Percentiles rank a stretch among this genome's conserved stretches.
These are phyloP conservation scores for Thermophis baileyi DNA, from an alignment of 2,113 vertebrate species.

Conservation along the genomic window DNA sequence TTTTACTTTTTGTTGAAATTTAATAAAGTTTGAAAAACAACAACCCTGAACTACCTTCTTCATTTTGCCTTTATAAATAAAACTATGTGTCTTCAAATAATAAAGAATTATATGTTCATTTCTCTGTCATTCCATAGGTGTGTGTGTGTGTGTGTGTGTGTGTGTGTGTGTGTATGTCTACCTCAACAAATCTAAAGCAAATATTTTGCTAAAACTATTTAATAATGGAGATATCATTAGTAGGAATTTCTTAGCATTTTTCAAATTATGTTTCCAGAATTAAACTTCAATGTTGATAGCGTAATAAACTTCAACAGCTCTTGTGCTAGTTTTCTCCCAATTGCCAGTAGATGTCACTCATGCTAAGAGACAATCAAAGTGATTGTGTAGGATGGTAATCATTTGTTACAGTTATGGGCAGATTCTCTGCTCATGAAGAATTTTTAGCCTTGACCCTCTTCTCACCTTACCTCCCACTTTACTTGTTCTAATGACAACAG, in stretches of 20 bases:
- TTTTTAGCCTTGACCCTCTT: constrained; percentile 48
- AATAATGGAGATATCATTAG: background rate
- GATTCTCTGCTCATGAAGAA: constrained; percentile 32
- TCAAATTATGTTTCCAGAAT: constrained; percentile 2
- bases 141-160: background rate
- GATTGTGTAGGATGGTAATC: constrained; percentile 37
- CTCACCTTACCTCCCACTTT: constrained; percentile 49
- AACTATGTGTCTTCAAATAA: background rate
- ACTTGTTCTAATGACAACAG: constrained; percentile 37
- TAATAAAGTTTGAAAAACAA: background rate
- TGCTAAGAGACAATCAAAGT: constrained; percentile 49
- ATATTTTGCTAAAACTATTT: background rate
- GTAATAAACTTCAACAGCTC: background rate
- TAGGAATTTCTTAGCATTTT: background rate
- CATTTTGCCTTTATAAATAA: background rate
- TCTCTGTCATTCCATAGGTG: background rate
- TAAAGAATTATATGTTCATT: background rate
- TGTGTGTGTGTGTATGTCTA: background rate
- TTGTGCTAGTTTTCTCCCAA: background rate
- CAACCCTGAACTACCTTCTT: background rate
- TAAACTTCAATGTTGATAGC: background rate
- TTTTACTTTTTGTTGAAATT: background rate
- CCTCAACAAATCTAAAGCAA: background rate
- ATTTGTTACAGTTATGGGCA: constrained; percentile 17
- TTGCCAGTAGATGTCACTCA: constrained; percentile 65